Evolutionary conservation across 1,140 invertebrate genomes (phyloP), one percentile per base, ranked within the genome.

Genomic region (Caenorhabditis latens): DNA sequence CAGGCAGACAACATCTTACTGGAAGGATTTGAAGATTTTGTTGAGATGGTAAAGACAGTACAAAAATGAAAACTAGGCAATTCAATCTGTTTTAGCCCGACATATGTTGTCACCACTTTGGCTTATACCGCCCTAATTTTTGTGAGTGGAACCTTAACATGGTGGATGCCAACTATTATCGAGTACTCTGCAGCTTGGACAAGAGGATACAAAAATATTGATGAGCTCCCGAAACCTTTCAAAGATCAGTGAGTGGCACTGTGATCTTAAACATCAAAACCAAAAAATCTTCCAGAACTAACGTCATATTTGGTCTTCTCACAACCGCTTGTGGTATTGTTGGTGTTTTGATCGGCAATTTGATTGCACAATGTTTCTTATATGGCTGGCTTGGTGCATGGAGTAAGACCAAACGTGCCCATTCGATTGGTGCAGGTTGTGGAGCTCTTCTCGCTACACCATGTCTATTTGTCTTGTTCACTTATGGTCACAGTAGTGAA

Each of bases 81-180:
- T 2, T 32, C 32, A 21, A 58, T 53, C 0, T n/a, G 0, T 53
- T 87, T 67, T 16, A 87, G 86, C 57, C 79, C 79, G 16, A 87
- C 86, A 14, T 87, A 83, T 40, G 79, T 87, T n/a, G 58, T 63
- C 9, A 83, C 75, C 7, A 87, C 79, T 19, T 11, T 87, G 13
- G 86, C 42, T 1, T 87, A 87, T 61, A 87, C 86, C 0, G 55
- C 57, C n/a, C 21, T 87, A 19, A 61, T 87, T 4, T 87, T 87
- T 57, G 86, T 87, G n/a, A 82, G 75, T 43, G 86, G 86, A 71
- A 87, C 86, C 13, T 8, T 87, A 24, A 58, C 79, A 19, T 87
- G 86, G 86, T 87, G 86, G 86, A 83, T 65, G 53, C 86, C 86
- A 48, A 53, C 86, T 21, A 82, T 82, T 48, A 65, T 61, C 42